Base-by-base conservation (phyloP, 2,113 vertebrate genomes). In the Alligator mississippiensis region DNA sequence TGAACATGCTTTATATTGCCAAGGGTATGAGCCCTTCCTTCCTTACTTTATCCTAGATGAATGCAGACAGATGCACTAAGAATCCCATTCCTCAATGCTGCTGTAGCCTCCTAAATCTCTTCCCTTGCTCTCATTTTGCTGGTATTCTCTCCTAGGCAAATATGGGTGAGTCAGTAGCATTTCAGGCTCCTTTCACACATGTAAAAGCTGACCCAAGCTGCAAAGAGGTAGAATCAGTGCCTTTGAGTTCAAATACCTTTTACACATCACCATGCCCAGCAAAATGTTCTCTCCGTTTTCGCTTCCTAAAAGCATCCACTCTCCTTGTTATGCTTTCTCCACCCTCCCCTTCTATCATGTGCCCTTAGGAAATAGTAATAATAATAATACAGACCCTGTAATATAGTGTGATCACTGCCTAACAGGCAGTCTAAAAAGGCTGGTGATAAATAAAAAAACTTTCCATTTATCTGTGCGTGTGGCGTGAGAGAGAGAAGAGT, bases 361-460 rank as follows among this genome's bases (percentile, higher is more conserved):
- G 82, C 95, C 95, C 94, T 95, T 96, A 96, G 97, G 96, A 97
- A 66, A 76, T 93, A 89, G 80, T 61, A 86, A 89, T 84, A 82
- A 89, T 91, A 90, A 93, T 83, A 88, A 85, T 78, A 58, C 87
- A 92, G 94, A 93, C 95, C 87, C 84, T 62, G 61, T 96, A 93
- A 98, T 97, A 98, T 93, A 97, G 80, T 92, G 84, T 34, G 94
- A 97, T 96, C 88, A 15, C 90, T 93, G 95, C 96, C 96, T 96
- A 97, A 96, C 93, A 96, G 97, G 91, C 96, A 90, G 90, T 21
- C 87, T 30, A 85, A 97, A 97, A 96, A 96, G 90, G 84, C 76
- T 28, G 76, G 84, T 85, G 91, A 98, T 96, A 98, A 97, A 98
- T 97, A 98, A 97, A 90, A 86, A 91, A 94, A 90, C 93, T 97